phyloP scores from a whole-genome alignment of 2,797 vertebrate species.

The Syngnathus rostellatus region DNA sequence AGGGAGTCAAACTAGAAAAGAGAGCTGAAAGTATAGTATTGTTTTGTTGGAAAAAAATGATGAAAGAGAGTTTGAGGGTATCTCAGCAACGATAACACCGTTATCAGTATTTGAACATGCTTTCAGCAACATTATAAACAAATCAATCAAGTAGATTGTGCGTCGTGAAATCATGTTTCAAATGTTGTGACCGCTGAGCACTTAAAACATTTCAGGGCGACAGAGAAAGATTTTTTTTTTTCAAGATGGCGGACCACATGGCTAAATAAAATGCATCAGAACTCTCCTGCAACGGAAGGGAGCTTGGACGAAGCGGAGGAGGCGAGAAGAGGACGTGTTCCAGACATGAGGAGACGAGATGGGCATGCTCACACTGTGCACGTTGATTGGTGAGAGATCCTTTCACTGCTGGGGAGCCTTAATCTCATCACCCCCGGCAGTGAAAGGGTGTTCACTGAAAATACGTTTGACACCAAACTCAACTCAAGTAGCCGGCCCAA shows the following conservation, averaged over 20 bases:
- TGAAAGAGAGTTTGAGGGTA: too few relatives aligned
- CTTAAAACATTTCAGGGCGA: background rate
- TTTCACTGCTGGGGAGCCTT: conserved; percentile 59
- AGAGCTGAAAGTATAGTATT: background rate
- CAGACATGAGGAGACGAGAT: conserved; percentile 51
- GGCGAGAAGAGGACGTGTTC: conserved; percentile 30
- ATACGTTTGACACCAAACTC: conserved; percentile 29
- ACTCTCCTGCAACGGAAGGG: background rate
- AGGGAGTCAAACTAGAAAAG: background rate
- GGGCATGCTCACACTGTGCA: conserved; percentile 78
- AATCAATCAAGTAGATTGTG: background rate
- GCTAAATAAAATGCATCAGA: background rate
- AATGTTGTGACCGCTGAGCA: background rate
- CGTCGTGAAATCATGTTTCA: background rate
- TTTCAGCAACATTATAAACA: background rate
- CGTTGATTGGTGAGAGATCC: conserved; percentile 55
- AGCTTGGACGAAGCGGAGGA: background rate
- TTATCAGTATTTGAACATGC: too few relatives aligned
- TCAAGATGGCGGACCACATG: background rate
- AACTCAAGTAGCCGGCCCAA: conserved; percentile 17
- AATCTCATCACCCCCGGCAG: conserved; percentile 40
- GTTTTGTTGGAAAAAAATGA: background rate
- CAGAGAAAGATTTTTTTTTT: conserved; percentile 1
- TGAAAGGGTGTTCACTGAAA: conserved; percentile 58
- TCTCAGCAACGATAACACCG: too few relatives aligned